Conservation (phyloP, 2,113 vertebrate species). For the Xiphorhynchus elegans region DNA sequence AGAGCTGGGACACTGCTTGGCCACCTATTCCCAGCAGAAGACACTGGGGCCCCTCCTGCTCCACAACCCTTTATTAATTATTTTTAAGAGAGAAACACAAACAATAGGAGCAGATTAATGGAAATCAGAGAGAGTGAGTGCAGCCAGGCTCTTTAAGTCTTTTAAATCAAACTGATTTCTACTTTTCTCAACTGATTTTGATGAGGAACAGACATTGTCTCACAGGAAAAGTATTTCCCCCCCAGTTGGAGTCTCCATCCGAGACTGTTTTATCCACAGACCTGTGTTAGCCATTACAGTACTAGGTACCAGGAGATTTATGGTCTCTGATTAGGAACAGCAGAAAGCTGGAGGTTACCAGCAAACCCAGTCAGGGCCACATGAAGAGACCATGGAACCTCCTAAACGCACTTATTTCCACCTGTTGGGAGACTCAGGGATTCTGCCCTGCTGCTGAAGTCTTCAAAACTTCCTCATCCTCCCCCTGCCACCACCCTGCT, state of each 20-base stretch:
- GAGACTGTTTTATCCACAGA: background rate
- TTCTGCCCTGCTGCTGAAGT: background rate
- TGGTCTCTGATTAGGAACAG: constrained; percentile 35
- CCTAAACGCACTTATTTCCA: background rate
- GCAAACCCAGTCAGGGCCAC: background rate
- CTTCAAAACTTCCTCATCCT: background rate
- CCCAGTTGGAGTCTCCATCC: background rate
- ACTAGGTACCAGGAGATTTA: constrained; percentile 34
- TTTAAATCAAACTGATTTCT: background rate
- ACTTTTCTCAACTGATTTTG: constrained; percentile 51
- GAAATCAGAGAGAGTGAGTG: background rate
- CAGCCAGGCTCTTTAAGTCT: background rate
- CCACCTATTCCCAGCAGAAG: background rate
- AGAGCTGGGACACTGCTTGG: background rate
- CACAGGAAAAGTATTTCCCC: constrained; percentile 61
- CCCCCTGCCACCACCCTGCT: background rate
- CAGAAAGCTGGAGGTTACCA: background rate
- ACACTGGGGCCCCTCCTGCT: background rate
- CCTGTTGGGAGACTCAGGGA: background rate
- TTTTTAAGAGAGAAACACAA: background rate
- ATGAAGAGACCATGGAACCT: fast-evolving
- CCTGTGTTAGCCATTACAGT: constrained; percentile 46
- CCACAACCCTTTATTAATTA: background rate
- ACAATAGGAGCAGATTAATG: background rate
- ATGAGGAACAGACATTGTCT: constrained; percentile 69